Percentiles rank a stretch among this genome's conserved stretches.
phyloP scores from a whole-genome alignment of 2,113 vertebrate species.

The Pycnonotus jocosus region DNA sequence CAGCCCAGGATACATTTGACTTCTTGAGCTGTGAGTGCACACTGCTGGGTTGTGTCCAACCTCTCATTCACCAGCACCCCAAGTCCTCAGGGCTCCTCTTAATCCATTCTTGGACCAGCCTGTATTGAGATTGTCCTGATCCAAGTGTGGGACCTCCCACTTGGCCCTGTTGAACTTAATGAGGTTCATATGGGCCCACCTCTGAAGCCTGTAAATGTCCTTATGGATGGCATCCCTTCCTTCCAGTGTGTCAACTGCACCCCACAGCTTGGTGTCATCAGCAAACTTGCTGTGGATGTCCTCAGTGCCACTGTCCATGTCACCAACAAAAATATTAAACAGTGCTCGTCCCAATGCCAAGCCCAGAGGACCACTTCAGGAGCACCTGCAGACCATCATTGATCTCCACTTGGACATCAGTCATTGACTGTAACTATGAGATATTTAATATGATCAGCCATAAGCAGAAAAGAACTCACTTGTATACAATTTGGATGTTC shows the following conservation, averaged over 20 bases:
- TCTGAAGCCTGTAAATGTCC: not conserved
- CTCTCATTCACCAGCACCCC: not conserved
- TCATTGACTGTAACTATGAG: not conserved
- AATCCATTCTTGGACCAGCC: not conserved
- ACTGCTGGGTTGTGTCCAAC: not conserved
- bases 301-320: not conserved
- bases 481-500: not conserved
- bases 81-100: not conserved
- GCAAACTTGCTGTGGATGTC: not conserved
- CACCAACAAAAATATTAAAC: not conserved
- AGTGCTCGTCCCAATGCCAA: not conserved
- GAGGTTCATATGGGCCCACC: not conserved
- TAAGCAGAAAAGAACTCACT: not conserved
- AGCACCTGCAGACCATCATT: not conserved
- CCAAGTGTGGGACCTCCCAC: not conserved
- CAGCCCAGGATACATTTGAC: not conserved
- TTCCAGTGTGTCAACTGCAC: not conserved
- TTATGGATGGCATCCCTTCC: not conserved
- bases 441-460: not conserved
- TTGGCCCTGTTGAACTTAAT: not conserved
- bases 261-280: not conserved
- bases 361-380: not conserved
- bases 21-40: not conserved
- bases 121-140: not conserved
- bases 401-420: not conserved